Evolutionary conservation across 2,113 vertebrate genomes (phyloP), one percentile per base, ranked within the genome.

Genomic region (Macrotus californicus): DNA sequence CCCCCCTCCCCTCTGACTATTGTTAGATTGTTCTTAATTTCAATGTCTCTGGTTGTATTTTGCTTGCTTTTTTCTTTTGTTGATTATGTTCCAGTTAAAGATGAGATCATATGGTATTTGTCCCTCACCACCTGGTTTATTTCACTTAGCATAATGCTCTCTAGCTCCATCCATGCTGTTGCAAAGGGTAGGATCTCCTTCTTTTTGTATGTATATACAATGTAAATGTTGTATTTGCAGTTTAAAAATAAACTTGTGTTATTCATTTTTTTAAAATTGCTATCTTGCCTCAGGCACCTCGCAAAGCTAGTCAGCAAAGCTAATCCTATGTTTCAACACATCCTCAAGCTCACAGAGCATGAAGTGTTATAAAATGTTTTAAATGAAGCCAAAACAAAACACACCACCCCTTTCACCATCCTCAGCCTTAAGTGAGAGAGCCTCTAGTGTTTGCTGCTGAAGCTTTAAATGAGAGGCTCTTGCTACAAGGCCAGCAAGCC

Each of bases 381-480:
- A 77, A 84, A 39, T 2, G 75, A 52, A 89, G 92, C 92, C 93
- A 72, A 91, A 95, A 91, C 89, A 81, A 96, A 93, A 85, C 85
- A 19, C 34, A 1, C 39, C 50, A 59, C 22, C 59, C 72, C 48
- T 59, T 6, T 89, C 41, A 21, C 54, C 54, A n/a, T 59, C 39
- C 59, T 43, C 75, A 7, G 21, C 48, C 16, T 39, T 61, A 89
- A 93, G 77, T 0, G 36, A 70, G 52, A n/a, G 34, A 31, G 29
- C 89, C 84, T 82, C 59, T 41, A 10, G 59, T 92, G 94, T 96
- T 80, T 96, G 73, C 81, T 89, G 94, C 56, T 36, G 54, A 39
- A 81, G 52, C 89, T 86, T 81, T 89, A 93, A 95, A 96, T 93
- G 96, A 89, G 96, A 96, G 26, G 56, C 95, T 94, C 97, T 96